A percentile compares a stretch with the other conserved stretches of the same genome.
Conservation (phyloP, 1,140 invertebrate genomes). For the Choristoneura fumiferana region DNA sequence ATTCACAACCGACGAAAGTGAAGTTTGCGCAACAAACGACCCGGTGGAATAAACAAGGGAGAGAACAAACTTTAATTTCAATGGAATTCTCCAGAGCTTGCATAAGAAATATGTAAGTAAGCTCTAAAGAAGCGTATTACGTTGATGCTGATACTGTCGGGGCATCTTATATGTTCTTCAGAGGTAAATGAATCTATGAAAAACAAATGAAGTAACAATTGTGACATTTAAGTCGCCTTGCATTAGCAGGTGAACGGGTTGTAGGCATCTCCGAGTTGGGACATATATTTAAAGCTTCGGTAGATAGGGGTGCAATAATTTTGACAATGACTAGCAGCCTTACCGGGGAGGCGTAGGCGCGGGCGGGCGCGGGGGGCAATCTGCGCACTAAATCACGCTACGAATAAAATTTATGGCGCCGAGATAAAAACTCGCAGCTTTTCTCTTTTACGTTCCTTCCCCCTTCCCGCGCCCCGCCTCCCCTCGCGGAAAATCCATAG, state of each 20-base stretch:
- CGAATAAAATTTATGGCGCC: constrained; percentile 80
- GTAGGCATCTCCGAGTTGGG: constrained; percentile 67
- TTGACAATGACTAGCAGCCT: constrained; percentile 78
- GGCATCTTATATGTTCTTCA: too few relatives aligned
- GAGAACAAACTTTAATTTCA: constrained; percentile 33
- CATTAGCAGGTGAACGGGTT: constrained; percentile 39
- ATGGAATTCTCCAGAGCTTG: constrained; percentile 23
- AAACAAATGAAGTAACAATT: too few relatives aligned
- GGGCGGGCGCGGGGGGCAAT: constrained; percentile 71
- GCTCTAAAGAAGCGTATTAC: not conserved
- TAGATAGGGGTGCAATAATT: constrained; percentile 79
- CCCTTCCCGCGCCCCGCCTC: constrained; percentile 44
- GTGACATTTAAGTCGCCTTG: too few relatives aligned
- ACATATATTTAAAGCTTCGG: constrained; percentile 77
- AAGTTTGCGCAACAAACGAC: constrained; percentile 55
- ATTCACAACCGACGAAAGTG: constrained; percentile 45
- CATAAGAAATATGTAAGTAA: not conserved
- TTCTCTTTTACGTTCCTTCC: constrained; percentile 79
- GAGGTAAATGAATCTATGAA: too few relatives aligned
- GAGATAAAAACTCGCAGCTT: constrained; percentile 81
- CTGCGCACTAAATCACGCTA: constrained; percentile 80
- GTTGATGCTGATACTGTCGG: too few relatives aligned
- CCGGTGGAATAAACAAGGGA: constrained; percentile 41
- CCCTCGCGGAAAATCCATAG: constrained; percentile 74
- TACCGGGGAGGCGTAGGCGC: constrained; percentile 73